Percentiles rank a stretch among this genome's conserved stretches.
Conservation (phyloP, 2,113 vertebrate species). For the Silurus asotus region DNA sequence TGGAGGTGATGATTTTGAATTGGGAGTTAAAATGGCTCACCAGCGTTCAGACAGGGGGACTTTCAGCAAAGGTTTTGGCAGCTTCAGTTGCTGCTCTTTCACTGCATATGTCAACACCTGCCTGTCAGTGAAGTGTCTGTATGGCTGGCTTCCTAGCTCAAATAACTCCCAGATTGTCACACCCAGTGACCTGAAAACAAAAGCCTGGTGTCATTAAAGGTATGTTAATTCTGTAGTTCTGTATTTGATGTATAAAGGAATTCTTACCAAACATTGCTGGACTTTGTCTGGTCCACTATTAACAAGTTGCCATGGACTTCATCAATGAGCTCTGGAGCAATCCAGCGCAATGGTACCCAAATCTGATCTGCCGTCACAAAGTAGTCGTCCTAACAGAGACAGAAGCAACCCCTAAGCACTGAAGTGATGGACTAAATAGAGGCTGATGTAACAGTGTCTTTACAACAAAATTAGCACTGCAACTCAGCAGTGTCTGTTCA, state of each 20-base stretch:
- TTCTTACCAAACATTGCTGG: slow-evolving; percentile 94
- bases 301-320: slow-evolving; percentile 95
- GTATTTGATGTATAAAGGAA: not conserved
- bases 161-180: slow-evolving; percentile 96
- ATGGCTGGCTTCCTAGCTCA: slow-evolving; percentile 91
- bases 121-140: slow-evolving; percentile 88
- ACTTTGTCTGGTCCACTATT: slow-evolving; percentile 92
- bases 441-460: not conserved
- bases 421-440: not conserved
- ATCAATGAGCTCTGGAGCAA: slow-evolving; percentile 94
- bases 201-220: not conserved
- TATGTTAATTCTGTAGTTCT: not conserved
- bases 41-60: slow-evolving; percentile 88
- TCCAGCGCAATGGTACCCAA: slow-evolving; percentile 98
- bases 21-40: slow-evolving; percentile 72
- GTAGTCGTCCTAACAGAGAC: slow-evolving; percentile 87
- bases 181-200: slow-evolving; percentile 83
- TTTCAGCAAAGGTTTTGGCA: slow-evolving; percentile 87
- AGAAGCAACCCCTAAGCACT: not conserved
- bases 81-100: slow-evolving; percentile 95
- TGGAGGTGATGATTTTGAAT: slow-evolving; percentile 26
- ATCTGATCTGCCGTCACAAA: slow-evolving; percentile 94
- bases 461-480: not conserved
- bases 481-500: not conserved
- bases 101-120: slow-evolving; percentile 93